Evolutionary conservation across 2,113 vertebrate species (phyloP).

Genomic region (Anhinga anhinga): DNA sequence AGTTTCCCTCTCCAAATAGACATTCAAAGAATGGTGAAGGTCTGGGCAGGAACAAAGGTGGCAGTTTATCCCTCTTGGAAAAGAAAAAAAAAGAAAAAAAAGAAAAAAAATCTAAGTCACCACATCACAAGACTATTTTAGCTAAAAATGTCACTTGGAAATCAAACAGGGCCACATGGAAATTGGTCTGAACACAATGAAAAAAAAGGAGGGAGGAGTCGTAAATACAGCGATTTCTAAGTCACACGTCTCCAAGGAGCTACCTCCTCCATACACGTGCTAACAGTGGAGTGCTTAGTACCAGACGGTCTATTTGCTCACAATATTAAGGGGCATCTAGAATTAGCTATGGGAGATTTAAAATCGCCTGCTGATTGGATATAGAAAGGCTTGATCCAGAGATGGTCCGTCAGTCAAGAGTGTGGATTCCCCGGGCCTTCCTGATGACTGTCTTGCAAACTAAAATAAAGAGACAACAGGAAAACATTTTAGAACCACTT

Average conservation of each 20-base stretch:
- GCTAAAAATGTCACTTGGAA: slow-evolving; percentile 79
- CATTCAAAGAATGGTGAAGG: slow-evolving; percentile 57
- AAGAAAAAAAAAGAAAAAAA: slow-evolving; percentile 18
- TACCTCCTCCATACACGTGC: slow-evolving; percentile 56
- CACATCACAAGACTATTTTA: slow-evolving; percentile 78
- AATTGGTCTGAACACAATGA: slow-evolving; percentile 71
- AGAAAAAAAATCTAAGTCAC: slow-evolving; percentile 67
- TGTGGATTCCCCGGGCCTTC: slow-evolving; percentile 79
- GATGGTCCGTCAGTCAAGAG: slow-evolving; percentile 74
- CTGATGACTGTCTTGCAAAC: slow-evolving; percentile 78
- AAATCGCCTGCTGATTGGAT: slow-evolving; percentile 77
- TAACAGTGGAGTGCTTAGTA: slow-evolving; percentile 70
- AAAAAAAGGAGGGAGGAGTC: slow-evolving; percentile 65
- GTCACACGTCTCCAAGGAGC: slow-evolving; percentile 65
- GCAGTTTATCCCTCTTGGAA: slow-evolving; percentile 71
- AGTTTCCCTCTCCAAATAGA: slow-evolving; percentile 61
- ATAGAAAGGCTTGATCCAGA: slow-evolving; percentile 79
- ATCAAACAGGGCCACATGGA: slow-evolving; percentile 70
- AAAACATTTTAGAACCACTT: slow-evolving; percentile 30
- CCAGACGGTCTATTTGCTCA: slow-evolving; percentile 80
- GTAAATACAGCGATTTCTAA: slow-evolving; percentile 72
- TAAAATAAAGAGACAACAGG: slow-evolving; percentile 64
- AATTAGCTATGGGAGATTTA: slow-evolving; percentile 77
- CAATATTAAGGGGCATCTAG: slow-evolving; percentile 83
- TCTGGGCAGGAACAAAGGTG: slow-evolving; percentile 64